Conservation (phyloP, 2,797 vertebrate genomes). For the Typhlichthys eigenmanni region DNA sequence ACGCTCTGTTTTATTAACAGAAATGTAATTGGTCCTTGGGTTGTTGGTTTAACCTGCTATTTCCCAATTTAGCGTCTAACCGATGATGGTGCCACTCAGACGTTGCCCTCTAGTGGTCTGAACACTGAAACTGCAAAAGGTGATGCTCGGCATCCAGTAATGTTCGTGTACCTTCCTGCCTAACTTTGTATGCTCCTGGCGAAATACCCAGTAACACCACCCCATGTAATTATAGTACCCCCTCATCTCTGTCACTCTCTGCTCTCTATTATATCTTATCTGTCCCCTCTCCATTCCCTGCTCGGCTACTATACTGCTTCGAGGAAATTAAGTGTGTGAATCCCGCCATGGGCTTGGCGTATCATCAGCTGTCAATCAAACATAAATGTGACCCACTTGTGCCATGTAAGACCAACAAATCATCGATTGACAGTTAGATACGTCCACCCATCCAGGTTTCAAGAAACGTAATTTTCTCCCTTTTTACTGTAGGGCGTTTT, state of each 20-base stretch:
- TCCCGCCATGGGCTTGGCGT: constrained; percentile 29
- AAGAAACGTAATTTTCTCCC: constrained; percentile 36
- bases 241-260: constrained; percentile 7
- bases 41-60: constrained; percentile 58
- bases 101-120: constrained; percentile 78
- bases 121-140: constrained; percentile 77
- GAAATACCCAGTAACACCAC: constrained; percentile 24
- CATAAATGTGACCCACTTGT: constrained; percentile 53
- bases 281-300: constrained; percentile 6
- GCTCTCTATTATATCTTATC: constrained; percentile 28
- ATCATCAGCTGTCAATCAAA: constrained; percentile 61
- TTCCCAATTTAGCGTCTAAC: constrained; percentile 71
- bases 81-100: constrained; percentile 70
- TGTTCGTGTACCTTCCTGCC: constrained; percentile 35
- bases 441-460: constrained; percentile 44
- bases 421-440: constrained; percentile 62
- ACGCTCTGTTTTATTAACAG: constrained; percentile 20
- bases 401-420: constrained; percentile 43
- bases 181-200: constrained; percentile 29
- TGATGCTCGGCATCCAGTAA: constrained; percentile 55
- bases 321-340: constrained; percentile 49
- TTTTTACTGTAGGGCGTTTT: constrained; percentile 34
- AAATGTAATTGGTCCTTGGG: constrained; percentile 24
- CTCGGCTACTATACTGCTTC: constrained; percentile 21
- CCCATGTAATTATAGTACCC: constrained; percentile 1